Evolutionary conservation across 2,888 invertebrate genomes (phyloP), one percentile per base, ranked within the genome.

Genomic region (Lampropteryx suffumata): DNA sequence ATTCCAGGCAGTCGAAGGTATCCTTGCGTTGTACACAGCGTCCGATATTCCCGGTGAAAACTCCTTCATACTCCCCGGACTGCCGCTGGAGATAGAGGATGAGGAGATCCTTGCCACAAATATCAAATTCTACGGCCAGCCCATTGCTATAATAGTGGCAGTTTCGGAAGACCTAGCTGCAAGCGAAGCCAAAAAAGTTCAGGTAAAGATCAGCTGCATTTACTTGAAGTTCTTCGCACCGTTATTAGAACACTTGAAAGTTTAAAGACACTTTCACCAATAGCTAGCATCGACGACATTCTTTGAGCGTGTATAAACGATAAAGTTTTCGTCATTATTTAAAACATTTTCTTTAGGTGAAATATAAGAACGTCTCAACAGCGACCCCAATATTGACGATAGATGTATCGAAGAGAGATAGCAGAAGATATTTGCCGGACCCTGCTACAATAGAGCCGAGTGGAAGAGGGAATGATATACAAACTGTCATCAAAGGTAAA

Each of bases 21-120:
- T 95, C 0, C 64, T 93, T 21, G 92, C 92, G 0, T 86, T 94
- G 29, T 90, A 91, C 51, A 91, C 92, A 24, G 93, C 94, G 0
- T 91, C 92, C 62, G 95, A 95, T 64, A 91, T 96, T 26, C 95
- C 94, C 0, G 95, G 95, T 0, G 81, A 79, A 29, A 95, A 95
- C 74, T 79, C 87, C 1, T 93, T 92, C 61, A 79, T 83, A 0
- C 65, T 74, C 3, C 77, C 73, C 0, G 79, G 80, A 0, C 65
- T 79, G 6, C 82, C 76, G 56, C 64, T 84, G 0, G 72, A 82
- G 62, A 79, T 79, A 0, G 76, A 80, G 10, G 72, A 84, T 1
- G 92, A 92, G 69, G 87, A 91, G 61, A 82, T 92, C 34, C 80
- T 92, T 17, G 92, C 92, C 12, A 88, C 87, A 28, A 84, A 84